Conservation (phyloP, 2,113 vertebrate species). For the Pleuronectes platessa region DNA sequence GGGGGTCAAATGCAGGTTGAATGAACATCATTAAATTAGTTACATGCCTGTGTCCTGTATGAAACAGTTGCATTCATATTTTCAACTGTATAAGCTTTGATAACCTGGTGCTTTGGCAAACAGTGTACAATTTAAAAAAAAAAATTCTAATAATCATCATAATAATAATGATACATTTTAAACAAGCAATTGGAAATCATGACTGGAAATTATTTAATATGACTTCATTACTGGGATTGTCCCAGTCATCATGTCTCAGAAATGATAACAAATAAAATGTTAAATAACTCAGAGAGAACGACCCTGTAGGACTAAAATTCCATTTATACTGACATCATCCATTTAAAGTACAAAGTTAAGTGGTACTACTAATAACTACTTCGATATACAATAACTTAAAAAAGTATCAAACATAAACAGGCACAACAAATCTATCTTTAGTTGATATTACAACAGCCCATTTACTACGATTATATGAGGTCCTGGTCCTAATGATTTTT, state of each 20-base stretch:
- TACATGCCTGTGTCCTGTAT: background rate
- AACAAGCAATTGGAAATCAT: too few species aligned
- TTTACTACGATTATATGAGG: background rate
- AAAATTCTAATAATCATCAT: too few species aligned
- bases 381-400: background rate
- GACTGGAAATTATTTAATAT: too few species aligned
- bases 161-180: too few species aligned
- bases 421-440: too few species aligned
- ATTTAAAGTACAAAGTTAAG: background rate
- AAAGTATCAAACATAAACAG: background rate
- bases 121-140: too few species aligned
- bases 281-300: too few species aligned
- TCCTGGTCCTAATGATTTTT: background rate
- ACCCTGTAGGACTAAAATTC: too few species aligned
- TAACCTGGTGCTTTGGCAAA: too few species aligned
- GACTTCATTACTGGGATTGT: background rate
- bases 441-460: background rate
- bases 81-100: too few species aligned
- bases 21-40: background rate
- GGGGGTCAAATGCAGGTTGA: background rate
- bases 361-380: background rate
- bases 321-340: too few species aligned
- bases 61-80: background rate
- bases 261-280: background rate
- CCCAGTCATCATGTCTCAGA: background rate